These are phyloP conservation scores for Umimayanthus kanabou DNA, from an alignment of 92 coral and sea anemone genomes.

Conservation along the genomic window DNA sequence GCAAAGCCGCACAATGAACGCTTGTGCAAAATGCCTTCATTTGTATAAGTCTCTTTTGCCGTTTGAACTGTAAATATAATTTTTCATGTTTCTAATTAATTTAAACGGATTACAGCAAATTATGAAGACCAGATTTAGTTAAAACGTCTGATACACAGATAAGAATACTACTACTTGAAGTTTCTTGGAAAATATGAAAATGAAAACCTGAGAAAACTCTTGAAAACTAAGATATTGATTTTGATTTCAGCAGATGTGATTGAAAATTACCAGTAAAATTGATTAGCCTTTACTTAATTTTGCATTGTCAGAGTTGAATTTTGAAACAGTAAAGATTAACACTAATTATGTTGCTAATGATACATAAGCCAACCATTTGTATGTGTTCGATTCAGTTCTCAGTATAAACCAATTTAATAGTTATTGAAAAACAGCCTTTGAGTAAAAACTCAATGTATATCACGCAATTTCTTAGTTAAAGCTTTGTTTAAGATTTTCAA, in stretches of 20 bases:
- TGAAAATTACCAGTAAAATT: background rate
- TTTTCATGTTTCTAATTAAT: background rate
- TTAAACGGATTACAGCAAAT: background rate
- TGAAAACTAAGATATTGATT: background rate
- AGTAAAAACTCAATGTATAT: background rate
- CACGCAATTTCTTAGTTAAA: background rate
- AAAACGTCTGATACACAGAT: background rate
- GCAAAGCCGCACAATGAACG: background rate
- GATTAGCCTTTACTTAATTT: too few relatives aligned
- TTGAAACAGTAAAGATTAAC: background rate
- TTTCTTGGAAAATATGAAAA: background rate
- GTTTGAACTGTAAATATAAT: too few relatives aligned
- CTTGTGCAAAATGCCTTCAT: background rate
- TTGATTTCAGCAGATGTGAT: background rate
- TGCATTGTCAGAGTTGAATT: background rate
- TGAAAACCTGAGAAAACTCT: background rate
- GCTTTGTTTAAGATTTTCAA: background rate
- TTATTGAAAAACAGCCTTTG: background rate
- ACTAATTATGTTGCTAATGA: background rate
- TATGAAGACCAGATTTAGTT: background rate
- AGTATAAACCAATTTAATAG: background rate
- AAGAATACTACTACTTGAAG: too few relatives aligned
- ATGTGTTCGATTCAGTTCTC: background rate
- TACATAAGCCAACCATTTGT: background rate
- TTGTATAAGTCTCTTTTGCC: background rate